A percentile compares a stretch with the other conserved stretches of the same genome.
phyloP scores from a whole-genome alignment of 1,140 invertebrate species.

The Tachypleus tridentatus region DNA sequence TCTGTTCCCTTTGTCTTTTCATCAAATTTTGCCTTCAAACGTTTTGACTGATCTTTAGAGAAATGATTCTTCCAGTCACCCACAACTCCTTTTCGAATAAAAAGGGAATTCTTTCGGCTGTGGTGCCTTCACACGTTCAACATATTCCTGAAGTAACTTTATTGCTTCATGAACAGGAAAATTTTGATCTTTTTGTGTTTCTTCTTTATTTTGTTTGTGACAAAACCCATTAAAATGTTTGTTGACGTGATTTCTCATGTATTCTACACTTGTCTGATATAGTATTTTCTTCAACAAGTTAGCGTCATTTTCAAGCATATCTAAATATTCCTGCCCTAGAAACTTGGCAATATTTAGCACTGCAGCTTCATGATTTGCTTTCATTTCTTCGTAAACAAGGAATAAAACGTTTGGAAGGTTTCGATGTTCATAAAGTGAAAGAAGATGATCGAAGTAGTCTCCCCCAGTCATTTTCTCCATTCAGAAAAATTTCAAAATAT shows the following conservation, averaged over 20 bases:
- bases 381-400: slow-evolving; percentile 26
- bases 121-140: no score
- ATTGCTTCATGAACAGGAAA: no score
- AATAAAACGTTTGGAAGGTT: slow-evolving; percentile 25
- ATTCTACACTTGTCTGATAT: slow-evolving; percentile 7
- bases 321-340: slow-evolving; percentile 26
- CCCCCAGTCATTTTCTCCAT: slow-evolving; percentile 12
- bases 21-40: no score
- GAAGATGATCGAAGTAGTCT: slow-evolving; percentile 28
- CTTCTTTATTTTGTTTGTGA: no score
- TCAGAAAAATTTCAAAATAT: slow-evolving; percentile 15
- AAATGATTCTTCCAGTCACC: no score
- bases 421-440: slow-evolving; percentile 20
- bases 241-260: slow-evolving; percentile 10
- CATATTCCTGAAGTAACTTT: no score
- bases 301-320: neutral
- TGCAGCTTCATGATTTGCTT: neutral
- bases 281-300: slow-evolving; percentile 7
- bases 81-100: no score
- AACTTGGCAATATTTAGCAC: slow-evolving; percentile 27
- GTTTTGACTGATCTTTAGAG: no score
- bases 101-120: no score
- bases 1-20: no score
- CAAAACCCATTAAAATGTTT: neutral
- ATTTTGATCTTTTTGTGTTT: no score